Conservation (phyloP, 2,888 invertebrate genomes). For the Smittia aterrima region DNA sequence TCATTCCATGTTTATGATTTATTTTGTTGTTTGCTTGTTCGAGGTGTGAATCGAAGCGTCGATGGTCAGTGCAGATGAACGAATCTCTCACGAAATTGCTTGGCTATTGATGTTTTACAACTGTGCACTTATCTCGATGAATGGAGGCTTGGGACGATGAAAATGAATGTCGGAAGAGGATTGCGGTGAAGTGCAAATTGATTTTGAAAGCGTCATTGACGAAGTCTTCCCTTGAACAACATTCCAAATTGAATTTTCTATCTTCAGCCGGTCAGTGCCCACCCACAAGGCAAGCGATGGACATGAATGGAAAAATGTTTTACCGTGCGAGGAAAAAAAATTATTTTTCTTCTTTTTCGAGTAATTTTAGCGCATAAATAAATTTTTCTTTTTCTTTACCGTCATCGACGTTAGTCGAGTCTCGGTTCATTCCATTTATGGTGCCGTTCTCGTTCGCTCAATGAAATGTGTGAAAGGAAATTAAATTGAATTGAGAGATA, state of each 20-base stretch:
- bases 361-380: neutral
- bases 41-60: neutral
- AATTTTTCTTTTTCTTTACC: slow-evolving; percentile 2
- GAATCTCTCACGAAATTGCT: neutral
- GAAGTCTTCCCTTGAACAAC: neutral
- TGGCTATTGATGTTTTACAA: too few relatives aligned
- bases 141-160: too few relatives aligned
- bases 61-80: neutral
- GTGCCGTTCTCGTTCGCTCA: neutral
- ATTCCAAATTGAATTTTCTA: slow-evolving; percentile 20
- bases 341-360: neutral
- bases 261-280: neutral
- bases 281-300: neutral
- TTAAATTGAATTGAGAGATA: slow-evolving; percentile 5
- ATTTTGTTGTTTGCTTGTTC: neutral
- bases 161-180: neutral
- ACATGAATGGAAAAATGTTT: neutral
- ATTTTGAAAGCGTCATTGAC: neutral
- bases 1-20: slow-evolving; percentile 3
- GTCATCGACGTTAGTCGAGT: slow-evolving; percentile 5
- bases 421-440: slow-evolving; percentile 7
- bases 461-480: slow-evolving; percentile 5
- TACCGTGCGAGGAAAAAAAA: neutral
- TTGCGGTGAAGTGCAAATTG: neutral
- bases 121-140: too few relatives aligned